Base-by-base conservation (phyloP, 2,888 invertebrate genomes). In the Pediacus dermestoides region DNA sequence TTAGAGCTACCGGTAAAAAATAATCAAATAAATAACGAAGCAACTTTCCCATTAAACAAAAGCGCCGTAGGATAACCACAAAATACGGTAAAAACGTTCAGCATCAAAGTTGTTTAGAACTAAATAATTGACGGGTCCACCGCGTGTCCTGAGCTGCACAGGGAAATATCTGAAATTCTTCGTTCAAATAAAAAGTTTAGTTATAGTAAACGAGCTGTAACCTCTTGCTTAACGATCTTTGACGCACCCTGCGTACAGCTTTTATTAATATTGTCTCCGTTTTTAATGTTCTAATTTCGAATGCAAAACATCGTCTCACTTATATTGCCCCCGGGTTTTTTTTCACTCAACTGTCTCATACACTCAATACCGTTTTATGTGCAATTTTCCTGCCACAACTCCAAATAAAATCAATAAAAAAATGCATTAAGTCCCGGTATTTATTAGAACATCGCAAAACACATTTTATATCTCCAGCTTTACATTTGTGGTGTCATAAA, bases 161-260 rank as follows among this genome's bases (percentile, higher is more conserved):
- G 14, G 40, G 37, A 26, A 45, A 42, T 39, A 45, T 39, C 45
- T 42, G 28, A 45, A 45, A 33, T 39, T 33, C 14, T 30, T 21
- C 32, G 31, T 34, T 34, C 23, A 30, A 27, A 40, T 4, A 26
- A 41, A 46, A 46, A 40, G 33, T 46, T 45, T 40, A 32, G 44
- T 44, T 38, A 44, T 46, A 38, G 43, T 40, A 46, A 46, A 46
- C 46, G 46, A 46, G 38, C 40, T 43, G 43, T 43, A 46, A 44
- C 46, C 34, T 26, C 15, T n/a, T 44, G 43, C 34, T 46, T 44
- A 46, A 46, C 46, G 46, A 46, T 44, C 38, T 46, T 32, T 44
- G 43, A 46, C 46, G 46, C 43, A 41, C 26, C 26, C 26, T 26
- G 6, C 42, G 35, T 46, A 37, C 33, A 37, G 31, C 28, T 44